A percentile compares a stretch with the other conserved stretches of the same genome.
phyloP scores from a whole-genome alignment of 2,797 vertebrate genomes.

The Enteromius viviparus region DNA sequence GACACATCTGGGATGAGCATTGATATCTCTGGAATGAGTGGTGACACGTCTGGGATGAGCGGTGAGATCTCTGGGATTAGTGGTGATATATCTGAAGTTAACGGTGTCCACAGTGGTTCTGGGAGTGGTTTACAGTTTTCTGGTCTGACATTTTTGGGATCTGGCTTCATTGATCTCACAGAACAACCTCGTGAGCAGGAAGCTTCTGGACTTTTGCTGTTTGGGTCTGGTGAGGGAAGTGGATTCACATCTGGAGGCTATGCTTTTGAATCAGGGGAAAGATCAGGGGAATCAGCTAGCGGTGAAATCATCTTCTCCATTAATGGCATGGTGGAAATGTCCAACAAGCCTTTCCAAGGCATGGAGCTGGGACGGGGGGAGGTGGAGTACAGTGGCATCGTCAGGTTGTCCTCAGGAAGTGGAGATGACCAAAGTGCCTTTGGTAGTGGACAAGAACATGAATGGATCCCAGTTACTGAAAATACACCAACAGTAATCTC shows the following conservation, averaged over 20 bases:
- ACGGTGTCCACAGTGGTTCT: slow-evolving; percentile 55
- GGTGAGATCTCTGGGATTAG: slow-evolving; percentile 39
- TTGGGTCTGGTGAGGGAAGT: slow-evolving; percentile 78
- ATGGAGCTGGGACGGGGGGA: slow-evolving; percentile 79
- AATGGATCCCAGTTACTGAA: slow-evolving; percentile 61
- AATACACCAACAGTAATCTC: slow-evolving; percentile 69
- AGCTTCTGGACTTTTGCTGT: slow-evolving; percentile 78
- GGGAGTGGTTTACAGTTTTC: slow-evolving; percentile 74
- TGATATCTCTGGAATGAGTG: not conserved
- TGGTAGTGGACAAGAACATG: slow-evolving; percentile 60
- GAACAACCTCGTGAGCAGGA: slow-evolving; percentile 77
- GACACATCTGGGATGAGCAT: slow-evolving; percentile 54
- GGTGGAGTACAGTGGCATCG: slow-evolving; percentile 71
- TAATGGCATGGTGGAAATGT: slow-evolving; percentile 73
- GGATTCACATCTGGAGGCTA: slow-evolving; percentile 75
- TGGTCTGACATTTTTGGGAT: slow-evolving; percentile 73
- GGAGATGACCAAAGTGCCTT: slow-evolving; percentile 58
- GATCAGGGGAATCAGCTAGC: slow-evolving; percentile 67
- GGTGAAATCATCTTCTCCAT: slow-evolving; percentile 76
- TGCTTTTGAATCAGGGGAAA: slow-evolving; percentile 72
- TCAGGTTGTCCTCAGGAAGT: slow-evolving; percentile 64
- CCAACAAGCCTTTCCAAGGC: slow-evolving; percentile 68
- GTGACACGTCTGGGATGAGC: slow-evolving; percentile 3
- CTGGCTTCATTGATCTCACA: slow-evolving; percentile 73
- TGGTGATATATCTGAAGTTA: slow-evolving; percentile 55